A percentile compares a stretch with the other conserved stretches of the same genome.
These are phyloP conservation scores for Melanchra persicariae DNA, from an alignment of 2,888 invertebrate species.

Conservation along the genomic window DNA sequence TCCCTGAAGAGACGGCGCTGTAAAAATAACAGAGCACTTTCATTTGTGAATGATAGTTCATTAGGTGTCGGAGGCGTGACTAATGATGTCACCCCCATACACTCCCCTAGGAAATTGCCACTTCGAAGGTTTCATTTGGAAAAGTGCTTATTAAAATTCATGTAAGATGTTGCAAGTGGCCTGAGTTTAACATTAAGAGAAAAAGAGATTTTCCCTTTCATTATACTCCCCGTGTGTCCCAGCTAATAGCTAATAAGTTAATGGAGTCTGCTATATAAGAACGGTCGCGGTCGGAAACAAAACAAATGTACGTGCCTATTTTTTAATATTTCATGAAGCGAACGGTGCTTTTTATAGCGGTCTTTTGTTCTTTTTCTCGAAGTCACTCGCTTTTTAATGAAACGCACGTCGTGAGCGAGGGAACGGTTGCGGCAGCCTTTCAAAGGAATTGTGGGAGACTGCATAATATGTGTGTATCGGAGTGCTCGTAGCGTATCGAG, in stretches of 20 bases:
- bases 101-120: conserved; percentile 50
- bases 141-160: conserved; percentile 60
- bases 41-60: conserved; percentile 65
- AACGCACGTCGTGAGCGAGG: conserved; percentile 65
- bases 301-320: conserved; percentile 66
- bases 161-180: conserved; percentile 25
- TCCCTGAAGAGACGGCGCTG: conserved; percentile 41
- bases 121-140: conserved; percentile 51
- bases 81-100: conserved; percentile 62
- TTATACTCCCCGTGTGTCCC: conserved; percentile 58
- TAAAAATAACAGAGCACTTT: conserved; percentile 60
- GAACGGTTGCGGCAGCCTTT: conserved; percentile 64
- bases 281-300: conserved; percentile 57
- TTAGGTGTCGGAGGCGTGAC: conserved; percentile 62
- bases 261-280: conserved; percentile 65
- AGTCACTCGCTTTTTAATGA: conserved; percentile 73
- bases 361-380: conserved; percentile 70
- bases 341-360: conserved; percentile 61
- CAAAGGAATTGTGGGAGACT: conserved; percentile 70
- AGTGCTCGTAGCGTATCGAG: conserved; percentile 62
- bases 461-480: conserved; percentile 63
- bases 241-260: conserved; percentile 70
- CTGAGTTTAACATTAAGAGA: conserved; percentile 40
- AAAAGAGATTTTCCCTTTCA: conserved; percentile 44
- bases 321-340: conserved; percentile 68